Evolutionary conservation across 2,797 vertebrate species (phyloP).

Genomic region (Aplochiton taeniatus): DNA sequence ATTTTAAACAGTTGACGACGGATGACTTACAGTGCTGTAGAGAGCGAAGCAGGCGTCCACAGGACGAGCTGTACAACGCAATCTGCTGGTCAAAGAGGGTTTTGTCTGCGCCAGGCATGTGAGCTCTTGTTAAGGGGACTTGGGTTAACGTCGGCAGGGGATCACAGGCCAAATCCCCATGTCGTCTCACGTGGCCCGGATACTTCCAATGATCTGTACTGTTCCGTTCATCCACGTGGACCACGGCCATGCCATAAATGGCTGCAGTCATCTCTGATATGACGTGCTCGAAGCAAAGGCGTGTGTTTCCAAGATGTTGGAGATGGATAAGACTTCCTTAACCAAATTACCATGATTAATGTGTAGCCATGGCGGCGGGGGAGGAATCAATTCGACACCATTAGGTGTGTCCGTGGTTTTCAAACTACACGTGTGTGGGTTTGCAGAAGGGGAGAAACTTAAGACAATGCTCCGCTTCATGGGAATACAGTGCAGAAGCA

Average conservation of each 20-base stretch:
- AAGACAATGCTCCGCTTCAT: constrained; percentile 66
- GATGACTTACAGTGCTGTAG: neutral
- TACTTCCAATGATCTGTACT: neutral
- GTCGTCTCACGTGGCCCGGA: constrained; percentile 10
- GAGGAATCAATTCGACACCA: too few species aligned
- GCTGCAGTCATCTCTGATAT: constrained; percentile 7
- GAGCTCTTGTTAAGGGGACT: constrained; percentile 9
- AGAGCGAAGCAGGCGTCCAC: constrained; percentile 1
- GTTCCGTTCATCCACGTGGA: neutral
- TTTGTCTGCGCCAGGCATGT: neutral
- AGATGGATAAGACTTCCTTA: neutral
- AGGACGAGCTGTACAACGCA: neutral
- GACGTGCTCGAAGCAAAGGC: constrained; percentile 16
- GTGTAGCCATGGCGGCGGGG: too few species aligned
- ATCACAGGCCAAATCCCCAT: constrained; percentile 17
- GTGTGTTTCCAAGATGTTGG: constrained; percentile 39
- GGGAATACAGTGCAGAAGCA: constrained; percentile 59
- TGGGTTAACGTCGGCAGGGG: neutral
- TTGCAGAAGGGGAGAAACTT: constrained; percentile 51
- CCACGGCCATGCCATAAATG: neutral
- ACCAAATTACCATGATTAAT: too few species aligned
- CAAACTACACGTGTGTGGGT: constrained; percentile 61
- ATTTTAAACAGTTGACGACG: constrained; percentile 13
- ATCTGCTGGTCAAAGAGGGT: neutral
- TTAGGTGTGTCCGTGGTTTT: constrained; percentile 52